Conservation (phyloP, 2,888 invertebrate species). For the Ctenicera cuprea region DNA sequence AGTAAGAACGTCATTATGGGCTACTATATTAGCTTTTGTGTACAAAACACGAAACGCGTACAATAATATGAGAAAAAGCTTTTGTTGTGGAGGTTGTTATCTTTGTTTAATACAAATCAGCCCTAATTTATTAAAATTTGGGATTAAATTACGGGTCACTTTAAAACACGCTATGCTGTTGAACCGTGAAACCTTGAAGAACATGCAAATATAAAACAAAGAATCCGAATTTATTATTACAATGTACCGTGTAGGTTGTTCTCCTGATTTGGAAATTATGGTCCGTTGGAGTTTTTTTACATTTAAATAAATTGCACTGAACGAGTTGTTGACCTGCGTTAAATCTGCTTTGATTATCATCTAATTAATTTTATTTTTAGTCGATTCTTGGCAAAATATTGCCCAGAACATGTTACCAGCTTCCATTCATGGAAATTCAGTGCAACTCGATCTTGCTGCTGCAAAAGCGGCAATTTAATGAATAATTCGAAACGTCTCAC, state of each 20-base stretch:
- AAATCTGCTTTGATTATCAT: too few relatives aligned
- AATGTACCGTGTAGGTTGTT: neutral
- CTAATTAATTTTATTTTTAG: too few relatives aligned
- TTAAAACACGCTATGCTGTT: constrained; percentile 29
- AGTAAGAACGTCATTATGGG: constrained; percentile 5
- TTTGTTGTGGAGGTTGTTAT: constrained; percentile 13
- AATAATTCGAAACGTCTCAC: constrained; percentile 73
- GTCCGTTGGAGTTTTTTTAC: neutral
- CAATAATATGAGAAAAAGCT: neutral
- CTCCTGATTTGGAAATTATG: neutral
- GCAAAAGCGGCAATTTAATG: neutral
- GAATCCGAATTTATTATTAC: neutral
- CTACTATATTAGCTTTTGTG: neutral
- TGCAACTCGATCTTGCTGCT: too few relatives aligned
- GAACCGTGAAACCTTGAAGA: constrained; percentile 20
- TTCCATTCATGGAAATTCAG: neutral
- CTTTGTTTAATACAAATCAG: constrained; percentile 1
- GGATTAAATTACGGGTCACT: constrained; percentile 22
- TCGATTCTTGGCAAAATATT: too few relatives aligned
- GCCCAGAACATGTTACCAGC: too few relatives aligned
- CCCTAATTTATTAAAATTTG: constrained; percentile 2
- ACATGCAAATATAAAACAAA: constrained; percentile 30
- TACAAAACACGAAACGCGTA: neutral
- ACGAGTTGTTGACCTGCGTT: too few relatives aligned
- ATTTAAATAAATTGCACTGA: neutral